Percentiles rank a stretch among this genome's conserved stretches.
Evolutionary conservation across 2,888 invertebrate species (phyloP).

Genomic region (Xiphydria camelus): DNA sequence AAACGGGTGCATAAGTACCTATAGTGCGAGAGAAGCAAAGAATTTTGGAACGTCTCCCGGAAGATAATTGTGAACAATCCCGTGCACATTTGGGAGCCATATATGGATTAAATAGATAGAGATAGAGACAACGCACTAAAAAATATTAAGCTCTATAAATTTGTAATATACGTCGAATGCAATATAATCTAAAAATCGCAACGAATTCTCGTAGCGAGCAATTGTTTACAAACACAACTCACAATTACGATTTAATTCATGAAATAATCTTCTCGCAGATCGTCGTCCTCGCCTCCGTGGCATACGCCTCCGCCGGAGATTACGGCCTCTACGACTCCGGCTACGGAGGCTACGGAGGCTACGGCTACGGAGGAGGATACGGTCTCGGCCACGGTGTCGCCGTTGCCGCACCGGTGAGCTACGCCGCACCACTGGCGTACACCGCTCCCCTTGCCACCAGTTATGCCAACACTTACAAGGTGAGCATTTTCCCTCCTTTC

Average conservation of each 20-base stretch:
- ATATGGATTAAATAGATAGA: too few species aligned
- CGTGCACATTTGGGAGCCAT: too few species aligned
- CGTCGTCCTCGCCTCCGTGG: slow-evolving; percentile 58
- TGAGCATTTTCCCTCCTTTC: slow-evolving; percentile 17
- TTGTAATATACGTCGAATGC: too few species aligned
- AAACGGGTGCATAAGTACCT: too few species aligned
- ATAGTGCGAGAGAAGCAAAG: too few species aligned
- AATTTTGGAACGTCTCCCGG: too few species aligned
- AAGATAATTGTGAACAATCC: too few species aligned
- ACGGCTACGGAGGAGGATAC: slow-evolving; percentile 26
- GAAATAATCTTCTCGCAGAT: slow-evolving; percentile 52
- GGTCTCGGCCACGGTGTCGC: slow-evolving; percentile 31
- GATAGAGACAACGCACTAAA: too few species aligned
- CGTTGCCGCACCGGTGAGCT: slow-evolving; percentile 26
- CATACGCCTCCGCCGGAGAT: slow-evolving; percentile 46
- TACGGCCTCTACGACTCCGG: slow-evolving; percentile 29
- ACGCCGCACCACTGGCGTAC: slow-evolving; percentile 15
- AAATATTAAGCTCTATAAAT: too few species aligned
- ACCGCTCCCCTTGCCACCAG: slow-evolving; percentile 40
- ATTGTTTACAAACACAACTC: slow-evolving; percentile 18
- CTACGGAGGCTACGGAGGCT: slow-evolving; percentile 31
- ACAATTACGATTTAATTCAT: slow-evolving; percentile 23
- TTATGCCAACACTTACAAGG: slow-evolving; percentile 50
- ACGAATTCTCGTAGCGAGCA: slow-evolving; percentile 15
- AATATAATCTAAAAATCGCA: slow-evolving; percentile 16